Conservation (phyloP, 2,113 vertebrate species). For the Ammospiza caudacuta region DNA sequence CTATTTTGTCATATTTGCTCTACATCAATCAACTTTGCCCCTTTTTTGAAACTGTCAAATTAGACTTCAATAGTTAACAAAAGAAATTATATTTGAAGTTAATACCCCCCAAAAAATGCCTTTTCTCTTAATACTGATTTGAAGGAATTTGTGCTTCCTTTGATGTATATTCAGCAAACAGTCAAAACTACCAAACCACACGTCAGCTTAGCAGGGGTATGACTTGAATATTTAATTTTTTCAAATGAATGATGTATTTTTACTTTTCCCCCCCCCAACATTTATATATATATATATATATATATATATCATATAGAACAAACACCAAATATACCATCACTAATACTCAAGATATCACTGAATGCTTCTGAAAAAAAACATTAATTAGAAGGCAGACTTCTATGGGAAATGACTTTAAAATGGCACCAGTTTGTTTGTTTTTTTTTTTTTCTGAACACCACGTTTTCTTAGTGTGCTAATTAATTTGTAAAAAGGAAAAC, state of each 20-base stretch:
- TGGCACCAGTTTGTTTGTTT: conserved; percentile 63
- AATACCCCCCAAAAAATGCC: conserved; percentile 40
- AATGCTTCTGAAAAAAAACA: conserved; percentile 76
- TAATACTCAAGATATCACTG: conserved; percentile 80
- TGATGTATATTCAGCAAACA: conserved; percentile 76
- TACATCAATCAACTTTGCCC: conserved; percentile 73
- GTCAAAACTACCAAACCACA: conserved; percentile 77
- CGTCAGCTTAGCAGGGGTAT: conserved; percentile 74
- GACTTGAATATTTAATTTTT: conserved; percentile 68
- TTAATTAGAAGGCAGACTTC: conserved; percentile 77
- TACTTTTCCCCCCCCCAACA: conserved; percentile 43
- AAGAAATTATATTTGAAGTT: conserved; percentile 44
- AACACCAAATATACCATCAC: conserved; percentile 80
- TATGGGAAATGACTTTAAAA: conserved; percentile 75
- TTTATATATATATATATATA: conserved; percentile 59
- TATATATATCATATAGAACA: conserved; percentile 75
- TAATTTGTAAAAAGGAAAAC: conserved; percentile 70
- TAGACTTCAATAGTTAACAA: conserved; percentile 70
- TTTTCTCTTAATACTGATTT: conserved; percentile 69
- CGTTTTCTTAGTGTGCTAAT: conserved; percentile 66
- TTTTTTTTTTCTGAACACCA: conserved; percentile 64
- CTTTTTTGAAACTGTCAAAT: conserved; percentile 70
- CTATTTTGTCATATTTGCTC: conserved; percentile 81
- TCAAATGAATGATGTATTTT: conserved; percentile 71
- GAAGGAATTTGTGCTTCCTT: conserved; percentile 77